Base-by-base conservation (phyloP, 2,113 vertebrate species). In the Gobius niger region DNA sequence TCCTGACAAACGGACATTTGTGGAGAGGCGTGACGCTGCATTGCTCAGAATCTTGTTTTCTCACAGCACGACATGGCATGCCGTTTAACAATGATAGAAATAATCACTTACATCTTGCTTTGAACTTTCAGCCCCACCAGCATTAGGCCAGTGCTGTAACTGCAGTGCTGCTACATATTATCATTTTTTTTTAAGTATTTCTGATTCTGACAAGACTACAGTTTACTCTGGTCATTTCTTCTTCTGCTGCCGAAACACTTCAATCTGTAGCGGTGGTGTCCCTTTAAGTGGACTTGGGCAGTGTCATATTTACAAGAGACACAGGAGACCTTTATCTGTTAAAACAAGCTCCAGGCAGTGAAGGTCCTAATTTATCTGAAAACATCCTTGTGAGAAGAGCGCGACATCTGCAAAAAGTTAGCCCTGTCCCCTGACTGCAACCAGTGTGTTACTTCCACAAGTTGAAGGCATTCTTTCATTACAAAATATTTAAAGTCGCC, bases 401-500 rank as follows among this genome's bases (percentile, higher is more conserved):
- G 14, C 44, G 40, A 84, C 82, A 89, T 87, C 82, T 90, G 84
- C 62, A 72, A 77, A 64, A 50, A 73, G 73, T 89, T 88, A 81
- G 63, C 65, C 41, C 65, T 77, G 76, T 88, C 77, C 71, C 51
- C 65, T 40, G 72, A 78, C 77, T 83, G 47, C 61, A 82, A 64
- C 77, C 15, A 63, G 54, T 65, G 68, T 44, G 63, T 16, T 68
- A 75, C 82, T 82, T 72, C 74, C 74, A 70, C 76, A 76, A 68
- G 57, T 83, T 68, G 74, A 78, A 76, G 80, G 82, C 71, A 78
- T 85, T 87, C 81, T 80, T 83, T 75, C 65, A 72, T 76, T 80
- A 16, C 72, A 82, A 87, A 85, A 90, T 88, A 85, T 88, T 88
- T 88, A 63, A 89, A 83, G 59, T 67, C 72, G 69, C 83, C 83